Evolutionary conservation across 2,797 vertebrate genomes (phyloP).

Genomic region (Typhlichthys eigenmanni): DNA sequence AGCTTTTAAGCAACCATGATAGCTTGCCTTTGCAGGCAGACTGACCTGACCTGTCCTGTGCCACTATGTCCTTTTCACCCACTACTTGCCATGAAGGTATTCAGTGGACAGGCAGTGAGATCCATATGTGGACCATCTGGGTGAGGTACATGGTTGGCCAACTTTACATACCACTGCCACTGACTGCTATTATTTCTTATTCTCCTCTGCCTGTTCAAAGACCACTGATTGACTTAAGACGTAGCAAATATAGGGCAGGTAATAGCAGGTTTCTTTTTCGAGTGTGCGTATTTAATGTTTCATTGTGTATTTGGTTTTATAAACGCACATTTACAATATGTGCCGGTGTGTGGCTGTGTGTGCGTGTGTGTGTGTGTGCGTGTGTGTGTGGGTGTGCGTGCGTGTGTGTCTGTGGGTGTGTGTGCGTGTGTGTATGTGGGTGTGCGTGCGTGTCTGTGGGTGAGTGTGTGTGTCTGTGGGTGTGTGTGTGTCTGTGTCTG

Average conservation of each 20-base stretch:
- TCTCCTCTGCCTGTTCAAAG: conserved; percentile 49
- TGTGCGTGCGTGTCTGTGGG: conserved; percentile 26
- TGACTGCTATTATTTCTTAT: conserved; percentile 61
- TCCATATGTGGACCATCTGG: conserved; percentile 80
- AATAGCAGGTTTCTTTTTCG: conserved; percentile 23
- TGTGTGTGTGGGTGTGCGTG: not conserved
- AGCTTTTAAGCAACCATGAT: conserved; percentile 37
- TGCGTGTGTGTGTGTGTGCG: conserved; percentile 25
- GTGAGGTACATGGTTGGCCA: conserved; percentile 58
- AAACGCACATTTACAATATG: conserved; percentile 6
- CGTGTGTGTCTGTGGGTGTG: conserved; percentile 26
- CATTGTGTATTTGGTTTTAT: conserved; percentile 5
- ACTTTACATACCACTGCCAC: conserved; percentile 65
- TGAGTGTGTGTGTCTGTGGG: not conserved
- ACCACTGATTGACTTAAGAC: conserved; percentile 35
- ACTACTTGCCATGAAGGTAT: conserved; percentile 69
- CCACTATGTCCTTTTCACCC: conserved; percentile 54
- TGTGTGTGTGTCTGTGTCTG: not conserved
- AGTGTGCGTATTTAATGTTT: conserved; percentile 9
- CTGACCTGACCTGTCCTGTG: conserved; percentile 53
- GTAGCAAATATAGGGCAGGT: conserved; percentile 44
- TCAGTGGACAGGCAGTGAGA: conserved; percentile 50
- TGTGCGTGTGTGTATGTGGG: not conserved
- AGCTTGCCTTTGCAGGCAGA: conserved; percentile 39
- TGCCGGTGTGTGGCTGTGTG: conserved; percentile 1